A percentile compares a stretch with the other conserved stretches of the same genome.
Evolutionary conservation across 2,113 vertebrate species (phyloP).

Genomic region (Mionectes macconnelli): DNA sequence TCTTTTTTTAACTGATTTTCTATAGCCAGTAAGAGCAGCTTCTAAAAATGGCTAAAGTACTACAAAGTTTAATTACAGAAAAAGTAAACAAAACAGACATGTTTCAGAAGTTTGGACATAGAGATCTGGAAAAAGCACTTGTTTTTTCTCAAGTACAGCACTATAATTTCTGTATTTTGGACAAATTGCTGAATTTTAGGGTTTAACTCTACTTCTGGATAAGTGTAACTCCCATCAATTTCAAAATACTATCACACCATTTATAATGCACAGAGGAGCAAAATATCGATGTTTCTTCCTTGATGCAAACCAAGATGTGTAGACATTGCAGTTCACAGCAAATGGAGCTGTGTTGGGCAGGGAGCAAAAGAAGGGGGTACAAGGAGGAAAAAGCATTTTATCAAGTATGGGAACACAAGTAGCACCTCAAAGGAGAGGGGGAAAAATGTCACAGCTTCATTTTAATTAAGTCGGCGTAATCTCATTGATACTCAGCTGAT

Average conservation of each 20-base stretch:
- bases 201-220: neutral
- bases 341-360: neutral
- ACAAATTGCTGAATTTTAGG: neutral
- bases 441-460: neutral
- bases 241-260: constrained; percentile 13
- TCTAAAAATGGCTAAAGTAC: neutral
- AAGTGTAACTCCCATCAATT: neutral
- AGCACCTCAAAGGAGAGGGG: neutral
- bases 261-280: constrained; percentile 9
- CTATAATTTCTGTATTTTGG: neutral
- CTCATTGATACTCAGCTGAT: neutral
- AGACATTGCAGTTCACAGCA: constrained; percentile 1
- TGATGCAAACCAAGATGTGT: constrained; percentile 23
- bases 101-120: neutral
- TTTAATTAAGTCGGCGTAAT: neutral
- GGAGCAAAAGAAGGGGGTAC: neutral
- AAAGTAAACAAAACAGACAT: neutral
- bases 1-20: neutral
- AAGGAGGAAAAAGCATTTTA: neutral
- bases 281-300: neutral
- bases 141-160: neutral
- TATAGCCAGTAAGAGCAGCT: neutral
- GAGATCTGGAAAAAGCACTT: neutral
- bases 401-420: neutral
- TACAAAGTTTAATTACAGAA: neutral